Evolutionary conservation across 1,140 invertebrate genomes (phyloP).

Genomic region (Chrysoperla carnea): DNA sequence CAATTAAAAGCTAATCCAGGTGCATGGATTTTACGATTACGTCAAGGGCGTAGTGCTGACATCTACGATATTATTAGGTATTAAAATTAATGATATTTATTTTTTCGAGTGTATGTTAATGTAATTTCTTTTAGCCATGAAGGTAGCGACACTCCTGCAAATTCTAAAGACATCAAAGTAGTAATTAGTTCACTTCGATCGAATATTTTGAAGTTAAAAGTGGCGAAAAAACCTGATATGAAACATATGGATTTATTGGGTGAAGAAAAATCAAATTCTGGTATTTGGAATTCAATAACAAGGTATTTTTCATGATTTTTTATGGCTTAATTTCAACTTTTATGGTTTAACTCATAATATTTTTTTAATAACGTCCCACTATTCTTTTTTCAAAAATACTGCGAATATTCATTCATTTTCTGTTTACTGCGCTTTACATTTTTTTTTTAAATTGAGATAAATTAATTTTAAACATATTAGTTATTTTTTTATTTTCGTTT

Average conservation of each 20-base stretch:
- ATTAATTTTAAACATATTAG: not conserved
- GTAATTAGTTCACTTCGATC: conserved; percentile 77
- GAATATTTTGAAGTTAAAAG: conserved; percentile 79
- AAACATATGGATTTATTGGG: conserved; percentile 66
- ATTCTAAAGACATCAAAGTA: conserved; percentile 58
- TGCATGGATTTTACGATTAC: conserved; percentile 70
- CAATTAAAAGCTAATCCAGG: conserved; percentile 97
- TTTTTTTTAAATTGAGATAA: no score
- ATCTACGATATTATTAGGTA: conserved; percentile 76
- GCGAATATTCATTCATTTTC: not conserved
- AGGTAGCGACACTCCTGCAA: conserved; percentile 48
- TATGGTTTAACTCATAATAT: not conserved
- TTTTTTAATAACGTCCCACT: not conserved
- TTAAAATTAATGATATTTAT: not conserved
- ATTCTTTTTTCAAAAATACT: not conserved
- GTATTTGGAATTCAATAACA: conserved; percentile 88
- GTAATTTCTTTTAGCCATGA: conserved; percentile 40
- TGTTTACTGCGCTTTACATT: no score
- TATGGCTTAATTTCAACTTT: not conserved
- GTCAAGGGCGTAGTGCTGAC: conserved; percentile 84
- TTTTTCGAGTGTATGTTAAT: no score
- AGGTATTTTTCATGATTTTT: conserved; percentile 34
- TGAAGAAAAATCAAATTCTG: conserved; percentile 52
- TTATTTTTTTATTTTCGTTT: not conserved
- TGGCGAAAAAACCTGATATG: conserved; percentile 80